Percentiles rank a stretch among this genome's conserved stretches.
phyloP scores from a whole-genome alignment of 2,888 invertebrate species.

The Marasmarcha lunaedactyla region DNA sequence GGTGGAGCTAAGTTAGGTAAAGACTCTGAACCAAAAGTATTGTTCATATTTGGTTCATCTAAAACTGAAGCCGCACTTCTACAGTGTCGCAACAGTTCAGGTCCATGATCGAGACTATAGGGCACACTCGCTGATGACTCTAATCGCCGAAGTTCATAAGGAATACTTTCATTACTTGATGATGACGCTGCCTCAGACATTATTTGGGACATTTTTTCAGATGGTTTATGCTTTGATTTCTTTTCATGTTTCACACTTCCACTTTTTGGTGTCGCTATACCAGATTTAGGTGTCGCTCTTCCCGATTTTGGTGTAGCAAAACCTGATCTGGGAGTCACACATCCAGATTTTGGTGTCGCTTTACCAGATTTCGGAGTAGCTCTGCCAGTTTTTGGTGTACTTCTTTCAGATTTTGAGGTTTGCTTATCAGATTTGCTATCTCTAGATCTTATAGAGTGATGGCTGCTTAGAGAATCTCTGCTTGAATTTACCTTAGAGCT shows the following conservation, averaged over 20 bases:
- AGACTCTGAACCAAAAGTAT: conserved; percentile 74
- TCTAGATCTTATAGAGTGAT: conserved; percentile 60
- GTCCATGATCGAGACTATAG: conserved; percentile 68
- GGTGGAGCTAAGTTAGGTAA: conserved; percentile 78
- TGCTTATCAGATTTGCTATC: conserved; percentile 62
- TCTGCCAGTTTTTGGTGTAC: conserved; percentile 60
- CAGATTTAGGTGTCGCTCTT: conserved; percentile 52
- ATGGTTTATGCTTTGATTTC: conserved; percentile 56
- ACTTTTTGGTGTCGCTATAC: conserved; percentile 67
- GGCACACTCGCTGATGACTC: conserved; percentile 76
- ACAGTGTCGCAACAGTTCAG: conserved; percentile 63
- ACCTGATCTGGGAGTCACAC: conserved; percentile 53
- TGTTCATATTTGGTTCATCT: conserved; percentile 66
- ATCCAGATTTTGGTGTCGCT: conserved; percentile 55
- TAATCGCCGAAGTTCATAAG: conserved; percentile 55
- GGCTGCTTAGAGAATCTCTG: conserved; percentile 61
- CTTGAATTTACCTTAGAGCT: conserved; percentile 53
- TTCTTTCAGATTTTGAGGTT: conserved; percentile 58
- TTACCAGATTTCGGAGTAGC: conserved; percentile 53
- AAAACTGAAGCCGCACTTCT: conserved; percentile 69
- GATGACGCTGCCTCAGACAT: conserved; percentile 71
- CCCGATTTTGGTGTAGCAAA: conserved; percentile 57
- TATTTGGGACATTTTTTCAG: conserved; percentile 64
- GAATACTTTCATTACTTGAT: conserved; percentile 70
- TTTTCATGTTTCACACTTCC: conserved; percentile 62